Evolutionary conservation across 2,113 vertebrate genomes (phyloP).

Genomic region (Tylochromis polylepis): DNA sequence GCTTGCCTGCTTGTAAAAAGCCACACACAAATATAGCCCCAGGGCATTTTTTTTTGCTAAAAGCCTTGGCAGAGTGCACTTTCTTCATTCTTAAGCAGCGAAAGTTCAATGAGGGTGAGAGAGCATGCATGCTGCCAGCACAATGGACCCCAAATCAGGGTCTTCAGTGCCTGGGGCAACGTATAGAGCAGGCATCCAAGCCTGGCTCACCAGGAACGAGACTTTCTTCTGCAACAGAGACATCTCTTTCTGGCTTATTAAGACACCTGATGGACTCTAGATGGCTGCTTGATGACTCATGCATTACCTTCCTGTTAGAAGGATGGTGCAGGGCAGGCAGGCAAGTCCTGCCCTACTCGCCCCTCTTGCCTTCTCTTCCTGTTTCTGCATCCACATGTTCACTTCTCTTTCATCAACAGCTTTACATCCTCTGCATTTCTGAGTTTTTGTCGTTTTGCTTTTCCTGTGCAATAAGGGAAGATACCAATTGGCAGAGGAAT

Average conservation of each 20-base stretch:
- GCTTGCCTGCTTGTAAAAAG: slow-evolving; percentile 10
- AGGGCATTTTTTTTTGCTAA: slow-evolving; percentile 57
- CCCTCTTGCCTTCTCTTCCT: background rate
- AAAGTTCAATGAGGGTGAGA: slow-evolving; percentile 54
- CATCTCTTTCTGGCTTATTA: slow-evolving; percentile 31
- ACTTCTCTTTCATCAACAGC: background rate
- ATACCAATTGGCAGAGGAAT: background rate
- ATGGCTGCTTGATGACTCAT: slow-evolving; percentile 62
- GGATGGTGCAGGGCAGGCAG: slow-evolving; percentile 46
- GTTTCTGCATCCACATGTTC: background rate
- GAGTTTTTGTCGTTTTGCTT: background rate
- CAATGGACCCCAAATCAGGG: slow-evolving; percentile 67
- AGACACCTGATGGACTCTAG: slow-evolving; percentile 52
- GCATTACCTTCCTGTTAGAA: slow-evolving; percentile 60
- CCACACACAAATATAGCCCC: slow-evolving; percentile 43
- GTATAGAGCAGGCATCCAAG: background rate
- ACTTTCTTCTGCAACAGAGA: slow-evolving; percentile 15
- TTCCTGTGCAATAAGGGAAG: background rate
- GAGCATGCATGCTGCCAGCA: slow-evolving; percentile 43
- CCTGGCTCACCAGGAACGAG: slow-evolving; percentile 12
- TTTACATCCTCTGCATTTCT: background rate
- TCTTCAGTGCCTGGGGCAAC: slow-evolving; percentile 40
- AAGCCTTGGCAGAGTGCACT: slow-evolving; percentile 62
- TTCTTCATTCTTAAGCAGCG: slow-evolving; percentile 46
- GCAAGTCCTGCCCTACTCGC: slow-evolving; percentile 5